These are phyloP conservation scores for Apodemia hepburni DNA, from an alignment of 2,888 invertebrate genomes.

Conservation along the genomic window DNA sequence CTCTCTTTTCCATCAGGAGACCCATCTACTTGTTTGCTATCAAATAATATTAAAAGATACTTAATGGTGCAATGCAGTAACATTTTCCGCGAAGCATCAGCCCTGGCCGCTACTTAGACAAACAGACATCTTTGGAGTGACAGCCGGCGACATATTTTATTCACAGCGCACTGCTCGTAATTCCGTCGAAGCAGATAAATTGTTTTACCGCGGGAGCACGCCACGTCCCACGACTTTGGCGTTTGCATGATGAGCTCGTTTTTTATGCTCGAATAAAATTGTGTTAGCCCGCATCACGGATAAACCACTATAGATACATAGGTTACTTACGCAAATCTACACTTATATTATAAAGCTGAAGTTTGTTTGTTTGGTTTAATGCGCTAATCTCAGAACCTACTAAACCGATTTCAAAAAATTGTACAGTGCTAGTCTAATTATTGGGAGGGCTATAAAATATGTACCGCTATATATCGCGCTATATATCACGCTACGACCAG, in stretches of 20 bases:
- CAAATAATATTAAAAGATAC: too few species aligned
- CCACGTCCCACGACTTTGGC: conserved; percentile 74
- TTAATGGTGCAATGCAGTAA: background rate
- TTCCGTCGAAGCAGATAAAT: conserved; percentile 80
- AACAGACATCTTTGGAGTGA: conserved; percentile 63
- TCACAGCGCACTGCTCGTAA: conserved; percentile 73
- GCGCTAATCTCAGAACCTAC: too few species aligned
- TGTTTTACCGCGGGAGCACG: conserved; percentile 70
- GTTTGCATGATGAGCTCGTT: conserved; percentile 79
- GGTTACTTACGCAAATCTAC: too few species aligned
- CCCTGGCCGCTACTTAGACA: conserved; percentile 44
- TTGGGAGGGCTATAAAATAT: too few species aligned
- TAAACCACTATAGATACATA: background rate
- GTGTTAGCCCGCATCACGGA: conserved; percentile 56
- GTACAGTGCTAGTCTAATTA: too few species aligned
- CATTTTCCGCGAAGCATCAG: conserved; percentile 32
- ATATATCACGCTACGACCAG: too few species aligned
- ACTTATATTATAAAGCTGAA: too few species aligned
- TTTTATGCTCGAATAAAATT: conserved; percentile 79
- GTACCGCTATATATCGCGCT: too few species aligned
- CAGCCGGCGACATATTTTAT: conserved; percentile 79
- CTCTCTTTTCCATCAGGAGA: too few species aligned
- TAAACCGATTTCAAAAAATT: too few species aligned
- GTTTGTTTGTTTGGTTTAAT: too few species aligned
- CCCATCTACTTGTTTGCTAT: too few species aligned